A percentile compares a stretch with the other conserved stretches of the same genome.
phyloP scores from a whole-genome alignment of 1,140 invertebrate genomes.

The Meloidogyne chitwoodi region DNA sequence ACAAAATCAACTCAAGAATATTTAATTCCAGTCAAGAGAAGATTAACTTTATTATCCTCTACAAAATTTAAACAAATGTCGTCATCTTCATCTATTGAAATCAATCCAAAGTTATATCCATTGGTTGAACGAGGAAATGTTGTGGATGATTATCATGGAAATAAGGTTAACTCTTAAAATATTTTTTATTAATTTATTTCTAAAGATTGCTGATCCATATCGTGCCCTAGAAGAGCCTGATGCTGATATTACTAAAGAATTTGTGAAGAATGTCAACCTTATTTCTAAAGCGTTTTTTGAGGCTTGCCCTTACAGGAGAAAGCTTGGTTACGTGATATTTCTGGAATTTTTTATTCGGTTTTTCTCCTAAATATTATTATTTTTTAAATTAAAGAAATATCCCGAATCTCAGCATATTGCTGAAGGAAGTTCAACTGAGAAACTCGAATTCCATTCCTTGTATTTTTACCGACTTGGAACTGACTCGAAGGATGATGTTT shows the following conservation, averaged over 20 bases:
- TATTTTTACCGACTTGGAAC: conserved; percentile 86
- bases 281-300: conserved; percentile 82
- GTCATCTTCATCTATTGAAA: conserved; percentile 17
- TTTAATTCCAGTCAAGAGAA: neutral
- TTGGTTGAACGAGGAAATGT: conserved; percentile 72
- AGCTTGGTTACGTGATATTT: conserved; percentile 68
- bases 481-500: conserved; percentile 78
- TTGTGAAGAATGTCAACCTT: conserved; percentile 84
- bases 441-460: conserved; percentile 83
- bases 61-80: neutral
- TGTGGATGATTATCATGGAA: conserved; percentile 76
- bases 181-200: neutral
- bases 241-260: conserved; percentile 80
- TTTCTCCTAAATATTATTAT: neutral
- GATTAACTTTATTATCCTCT: neutral
- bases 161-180: conserved; percentile 68
- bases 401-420: conserved; percentile 74
- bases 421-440: conserved; percentile 83
- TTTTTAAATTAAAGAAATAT: conserved; percentile 65
- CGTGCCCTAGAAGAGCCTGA: conserved; percentile 95
- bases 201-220: conserved; percentile 82
- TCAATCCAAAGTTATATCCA: conserved; percentile 68
- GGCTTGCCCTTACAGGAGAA: conserved; percentile 70
- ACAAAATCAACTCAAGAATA: neutral
- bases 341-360: conserved; percentile 20